Evolutionary conservation across 2,797 vertebrate genomes (phyloP), one percentile per base, ranked within the genome.

Genomic region (Naso thynnoides): DNA sequence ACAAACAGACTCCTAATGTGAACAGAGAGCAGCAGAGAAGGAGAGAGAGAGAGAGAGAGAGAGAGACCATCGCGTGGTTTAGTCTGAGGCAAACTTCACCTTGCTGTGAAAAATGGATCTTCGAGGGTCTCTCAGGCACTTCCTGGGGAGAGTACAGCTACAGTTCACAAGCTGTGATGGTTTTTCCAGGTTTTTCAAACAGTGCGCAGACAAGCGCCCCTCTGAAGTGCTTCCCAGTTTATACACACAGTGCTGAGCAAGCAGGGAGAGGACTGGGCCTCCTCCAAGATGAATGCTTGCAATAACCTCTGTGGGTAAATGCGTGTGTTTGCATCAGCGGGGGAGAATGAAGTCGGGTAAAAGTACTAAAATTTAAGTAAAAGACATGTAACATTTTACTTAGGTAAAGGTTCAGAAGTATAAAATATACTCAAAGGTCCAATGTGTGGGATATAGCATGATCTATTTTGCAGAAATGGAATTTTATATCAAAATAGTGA

Each of bases 171-270:
- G 63, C 82, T 23, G 8, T 85, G 82, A 92, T 89, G 78, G 72
- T 66, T 92, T 92, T 91, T 88, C 81, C 92, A 93, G 89, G 73
- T 88, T 91, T n/a, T 86, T 82, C 57, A 86, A 82, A 85, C 64
- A 61, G 64, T 44, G 56, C 64, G 67, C 62, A 87, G 73, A 73
- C 73, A 73, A 79, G 70, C 26, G 10, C 31, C 56, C 53, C 76
- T 86, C 71, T 89, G 86, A 88, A 78, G 70, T 80, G 57, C 64
- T 73, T 84, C 85, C 84, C 80, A 89, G 77, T 83, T 85, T 86
- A 86, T 74, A 68, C 55, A 55, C 45, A 60, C 61, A 64, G 68
- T 31, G 71, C 77, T 72, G 73, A 84, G 79, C 67, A 45, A 85
- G 73, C 81, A 85, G 73, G 54, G 9, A 65, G 61, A 56, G 44